These are phyloP conservation scores for Scomberomorus guttatus DNA, from an alignment of 2,797 vertebrate genomes.

Conservation along the genomic window DNA sequence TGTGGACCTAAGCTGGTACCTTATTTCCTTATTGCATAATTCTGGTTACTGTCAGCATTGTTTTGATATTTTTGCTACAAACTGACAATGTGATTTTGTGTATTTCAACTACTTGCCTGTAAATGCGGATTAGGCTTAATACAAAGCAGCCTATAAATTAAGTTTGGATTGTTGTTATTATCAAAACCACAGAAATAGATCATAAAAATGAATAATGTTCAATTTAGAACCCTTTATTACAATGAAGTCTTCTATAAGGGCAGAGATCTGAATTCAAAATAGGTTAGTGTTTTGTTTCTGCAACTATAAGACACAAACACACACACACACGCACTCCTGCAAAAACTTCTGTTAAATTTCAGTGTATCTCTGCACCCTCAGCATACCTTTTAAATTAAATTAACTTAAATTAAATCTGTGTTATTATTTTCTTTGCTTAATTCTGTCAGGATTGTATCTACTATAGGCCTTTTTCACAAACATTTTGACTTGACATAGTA, in stretches of 20 bases:
- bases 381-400: no score
- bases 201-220: not conserved
- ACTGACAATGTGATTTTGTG: not conserved
- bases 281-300: not conserved
- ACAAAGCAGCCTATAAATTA: not conserved
- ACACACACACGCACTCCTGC: not conserved
- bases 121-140: not conserved
- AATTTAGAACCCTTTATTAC: not conserved
- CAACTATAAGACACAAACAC: no score
- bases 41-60: no score
- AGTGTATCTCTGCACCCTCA: no score
- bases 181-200: not conserved
- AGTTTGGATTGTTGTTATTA: not conserved
- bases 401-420: no score
- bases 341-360: not conserved
- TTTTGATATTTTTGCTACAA: no score
- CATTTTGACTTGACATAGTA: no score
- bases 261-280: not conserved
- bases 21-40: not conserved
- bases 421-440: no score
- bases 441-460: no score
- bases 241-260: not conserved
- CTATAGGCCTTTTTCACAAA: no score
- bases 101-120: no score
- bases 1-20: not conserved